Conservation (phyloP, 1,140 invertebrate genomes). For the Trypoxylus dichotomus region DNA sequence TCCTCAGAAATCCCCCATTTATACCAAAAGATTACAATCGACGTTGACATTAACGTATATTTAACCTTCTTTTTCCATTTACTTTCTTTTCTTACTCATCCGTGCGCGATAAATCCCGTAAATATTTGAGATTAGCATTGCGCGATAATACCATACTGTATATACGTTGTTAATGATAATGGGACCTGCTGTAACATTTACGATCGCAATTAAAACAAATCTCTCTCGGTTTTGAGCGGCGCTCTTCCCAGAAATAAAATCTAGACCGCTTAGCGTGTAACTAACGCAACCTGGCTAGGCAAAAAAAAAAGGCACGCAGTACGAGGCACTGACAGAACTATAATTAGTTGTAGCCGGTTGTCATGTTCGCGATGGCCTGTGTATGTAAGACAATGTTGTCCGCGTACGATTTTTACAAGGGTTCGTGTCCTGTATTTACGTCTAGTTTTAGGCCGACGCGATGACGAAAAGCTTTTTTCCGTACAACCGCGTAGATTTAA, state of each 20-base stretch:
- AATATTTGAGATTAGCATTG: too few relatives aligned
- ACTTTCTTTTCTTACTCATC: too few relatives aligned
- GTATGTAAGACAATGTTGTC: neutral
- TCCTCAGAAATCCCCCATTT: too few relatives aligned
- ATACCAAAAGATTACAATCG: too few relatives aligned
- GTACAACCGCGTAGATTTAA: too few relatives aligned
- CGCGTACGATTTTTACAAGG: neutral
- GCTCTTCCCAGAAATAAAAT: neutral
- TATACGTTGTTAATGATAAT: neutral
- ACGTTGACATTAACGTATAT: too few relatives aligned
- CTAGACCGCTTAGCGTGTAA: neutral
- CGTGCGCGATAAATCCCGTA: too few relatives aligned
- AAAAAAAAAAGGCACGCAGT: neutral
- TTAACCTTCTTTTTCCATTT: too few relatives aligned
- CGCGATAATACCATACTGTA: neutral
- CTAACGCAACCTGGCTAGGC: neutral
- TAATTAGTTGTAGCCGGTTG: neutral
- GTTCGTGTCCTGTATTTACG: neutral
- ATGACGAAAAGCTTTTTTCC: neutral
- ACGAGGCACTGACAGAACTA: constrained; percentile 1
- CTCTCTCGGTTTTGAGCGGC: neutral
- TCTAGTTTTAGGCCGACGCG: neutral
- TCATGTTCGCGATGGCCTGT: neutral
- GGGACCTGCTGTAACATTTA: neutral
- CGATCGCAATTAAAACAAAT: constrained; percentile 3